Conservation (phyloP, 2,888 invertebrate genomes). For the Tridacna crocea region DNA sequence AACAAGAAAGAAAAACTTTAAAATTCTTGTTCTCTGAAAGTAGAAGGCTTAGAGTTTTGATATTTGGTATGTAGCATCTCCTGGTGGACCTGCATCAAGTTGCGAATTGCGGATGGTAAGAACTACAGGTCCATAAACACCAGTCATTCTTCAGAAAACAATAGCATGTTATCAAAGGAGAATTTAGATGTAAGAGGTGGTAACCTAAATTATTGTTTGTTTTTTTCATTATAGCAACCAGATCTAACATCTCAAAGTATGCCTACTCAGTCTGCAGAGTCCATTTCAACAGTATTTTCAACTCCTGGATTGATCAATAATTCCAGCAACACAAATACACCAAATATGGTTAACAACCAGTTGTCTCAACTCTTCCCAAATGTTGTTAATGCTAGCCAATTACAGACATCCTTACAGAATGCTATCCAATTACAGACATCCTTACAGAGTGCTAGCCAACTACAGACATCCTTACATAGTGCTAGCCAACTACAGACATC, state of each 20-base stretch:
- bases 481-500: not conserved
- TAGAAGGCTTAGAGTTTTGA: no score
- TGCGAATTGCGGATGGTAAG: no score
- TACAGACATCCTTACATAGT: not conserved
- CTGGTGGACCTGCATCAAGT: no score
- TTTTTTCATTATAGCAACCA: not conserved
- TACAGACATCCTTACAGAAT: constrained; percentile 10
- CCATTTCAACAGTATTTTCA: not conserved
- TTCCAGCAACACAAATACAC: not conserved
- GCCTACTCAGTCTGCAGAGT: not conserved
- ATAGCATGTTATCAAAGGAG: no score
- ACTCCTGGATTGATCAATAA: not conserved
- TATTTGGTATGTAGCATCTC: no score
- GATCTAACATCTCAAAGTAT: not conserved
- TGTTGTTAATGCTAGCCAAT: not conserved
- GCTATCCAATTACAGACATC: not conserved
- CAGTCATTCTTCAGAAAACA: no score
- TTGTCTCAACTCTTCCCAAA: constrained; percentile 14
- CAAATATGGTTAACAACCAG: not conserved
- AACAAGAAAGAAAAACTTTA: no score
- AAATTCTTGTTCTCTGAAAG: no score
- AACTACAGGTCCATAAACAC: no score
- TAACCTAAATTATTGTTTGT: not conserved
- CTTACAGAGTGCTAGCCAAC: not conserved
- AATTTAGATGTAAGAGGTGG: not conserved